Evolutionary conservation across 2,797 vertebrate genomes (phyloP), one percentile per base, ranked within the genome.

Genomic region (Atherinosoma microstoma): DNA sequence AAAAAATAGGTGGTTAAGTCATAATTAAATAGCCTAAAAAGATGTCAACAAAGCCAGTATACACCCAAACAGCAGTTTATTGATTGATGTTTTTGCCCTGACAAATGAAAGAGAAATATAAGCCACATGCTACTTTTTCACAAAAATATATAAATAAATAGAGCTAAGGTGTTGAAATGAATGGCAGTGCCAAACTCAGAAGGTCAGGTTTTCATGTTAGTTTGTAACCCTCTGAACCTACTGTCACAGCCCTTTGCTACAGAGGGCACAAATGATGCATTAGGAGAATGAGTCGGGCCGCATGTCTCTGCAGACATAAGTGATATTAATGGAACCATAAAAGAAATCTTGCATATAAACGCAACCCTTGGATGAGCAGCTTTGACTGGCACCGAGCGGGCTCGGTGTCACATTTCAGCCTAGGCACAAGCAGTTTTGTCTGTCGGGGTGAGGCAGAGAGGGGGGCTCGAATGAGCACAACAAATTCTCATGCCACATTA

Each of bases 241-340:
- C 70, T 79, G 71, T 60, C 76, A 57, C 64, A 49, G 73, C 64
- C 71, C 60, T 86, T 80, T 80, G 65, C 78, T 76, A 83, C 60
- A 35, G 20, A 84, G 80, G 42, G 68, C 78, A 84, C 84, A 87
- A 79, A 87, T 75, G 87, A 87, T 69, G 62, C 85, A 83, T 86
- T 83, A 68, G 72, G 70, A 75, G 77, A 70, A 80, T 16, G 59
- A 76, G 63, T 56, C 2, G 13, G 61, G 58, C 38, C 12, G 36
- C 13, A 0, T 49, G 60, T 62, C 78, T 75, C 80, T 56, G 27
- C 61, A 6, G 73, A 75, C 73, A 72, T 80, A 84, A 92, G 83
- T 84, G 80, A 87, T 90, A 86, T 91, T 89, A 92, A 91, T 89
- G 85, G 76, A 66, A 70, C 80, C 70, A 88, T 88, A 85, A 87